Base-by-base conservation (phyloP, 2,888 invertebrate genomes). In the Xylocampa areola region DNA sequence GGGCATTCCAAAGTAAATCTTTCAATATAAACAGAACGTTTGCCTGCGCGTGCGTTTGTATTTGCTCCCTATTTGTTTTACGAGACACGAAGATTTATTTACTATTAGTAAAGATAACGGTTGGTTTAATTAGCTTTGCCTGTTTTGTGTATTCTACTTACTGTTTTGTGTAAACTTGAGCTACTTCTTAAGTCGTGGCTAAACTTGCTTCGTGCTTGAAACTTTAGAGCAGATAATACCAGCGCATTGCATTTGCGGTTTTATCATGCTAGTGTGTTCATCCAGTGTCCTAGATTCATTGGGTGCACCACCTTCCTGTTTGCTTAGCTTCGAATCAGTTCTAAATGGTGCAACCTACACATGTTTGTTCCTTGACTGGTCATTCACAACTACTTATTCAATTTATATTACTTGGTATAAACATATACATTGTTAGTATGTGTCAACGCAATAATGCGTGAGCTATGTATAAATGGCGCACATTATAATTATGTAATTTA, bases 41-140 rank as follows among this genome's bases (percentile, higher is more conserved):
- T 54, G 65, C 63, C 62, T 71, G 61, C 62, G 66, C 66, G 55
- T 64, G 59, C 67, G 72, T 73, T 75, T 62, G 70, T 80, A 73
- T 84, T 81, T 76, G 79, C 82, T 62, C 73, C 70, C 68, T 83
- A 84, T 88, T 87, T 84, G 79, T 79, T 87, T 88, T 82, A 87
- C 81, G 81, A 83, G 82, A 76, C 75, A 77, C 64, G 23, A 68
- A 77, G 80, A 87, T 87, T 84, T 89, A 88, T 88, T 86, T 87
- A 84, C 84, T 85, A 82, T 84, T 76, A 77, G 79, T 77, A 73
- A 66, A 84, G 81, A 86, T 90, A 89, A 86, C 90, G 84, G 89
- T 83, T 80, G 73, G 73, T 87, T 90, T 90, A 85, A 89, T 89
- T 88, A 82, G n/a, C 87, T 83, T 81, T 80, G 82, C 73, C 84